These are phyloP conservation scores for Arge pagana DNA, from an alignment of 2,888 invertebrate genomes.

Conservation along the genomic window DNA sequence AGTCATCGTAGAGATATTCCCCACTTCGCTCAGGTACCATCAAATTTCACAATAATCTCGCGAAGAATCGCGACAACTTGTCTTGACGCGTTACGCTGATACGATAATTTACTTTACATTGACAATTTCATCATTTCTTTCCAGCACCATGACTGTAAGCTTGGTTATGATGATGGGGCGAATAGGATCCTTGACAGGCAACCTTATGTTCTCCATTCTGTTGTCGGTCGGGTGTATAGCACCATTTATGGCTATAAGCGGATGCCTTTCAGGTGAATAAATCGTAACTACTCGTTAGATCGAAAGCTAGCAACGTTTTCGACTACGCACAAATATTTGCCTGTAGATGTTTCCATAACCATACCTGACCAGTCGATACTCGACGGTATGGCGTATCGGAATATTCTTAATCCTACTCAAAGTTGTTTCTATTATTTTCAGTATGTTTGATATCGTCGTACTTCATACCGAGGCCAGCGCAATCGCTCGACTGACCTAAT, in stretches of 20 bases:
- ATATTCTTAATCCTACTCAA: not conserved
- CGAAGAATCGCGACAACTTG: too few species aligned
- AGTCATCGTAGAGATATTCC: slow-evolving; percentile 69
- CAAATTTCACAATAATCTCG: slow-evolving; percentile 13
- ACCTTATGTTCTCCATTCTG: slow-evolving; percentile 52
- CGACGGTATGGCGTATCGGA: slow-evolving; percentile 5
- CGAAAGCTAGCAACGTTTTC: too few species aligned
- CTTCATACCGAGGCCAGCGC: slow-evolving; percentile 37
- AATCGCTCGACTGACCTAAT: too few species aligned
- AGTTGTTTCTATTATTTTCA: slow-evolving; percentile 26
- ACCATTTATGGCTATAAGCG: slow-evolving; percentile 39
- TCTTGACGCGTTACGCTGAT: too few species aligned
- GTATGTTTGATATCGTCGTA: slow-evolving; percentile 37
- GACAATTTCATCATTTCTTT: slow-evolving; percentile 24
- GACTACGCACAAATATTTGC: too few species aligned
- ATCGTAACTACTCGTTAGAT: too few species aligned
- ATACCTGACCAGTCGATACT: too few species aligned
- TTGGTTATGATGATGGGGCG: slow-evolving; percentile 52
- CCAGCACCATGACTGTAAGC: slow-evolving; percentile 55
- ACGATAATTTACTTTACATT: too few species aligned
- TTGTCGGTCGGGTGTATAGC: slow-evolving; percentile 44
- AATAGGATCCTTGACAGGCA: slow-evolving; percentile 52
- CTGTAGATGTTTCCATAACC: too few species aligned
- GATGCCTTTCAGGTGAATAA: slow-evolving; percentile 41
- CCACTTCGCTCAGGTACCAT: slow-evolving; percentile 67